A percentile compares a stretch with the other conserved stretches of the same genome.
Conservation (phyloP, 2,113 vertebrate genomes). For the Cyprinodon brontotheroides region DNA sequence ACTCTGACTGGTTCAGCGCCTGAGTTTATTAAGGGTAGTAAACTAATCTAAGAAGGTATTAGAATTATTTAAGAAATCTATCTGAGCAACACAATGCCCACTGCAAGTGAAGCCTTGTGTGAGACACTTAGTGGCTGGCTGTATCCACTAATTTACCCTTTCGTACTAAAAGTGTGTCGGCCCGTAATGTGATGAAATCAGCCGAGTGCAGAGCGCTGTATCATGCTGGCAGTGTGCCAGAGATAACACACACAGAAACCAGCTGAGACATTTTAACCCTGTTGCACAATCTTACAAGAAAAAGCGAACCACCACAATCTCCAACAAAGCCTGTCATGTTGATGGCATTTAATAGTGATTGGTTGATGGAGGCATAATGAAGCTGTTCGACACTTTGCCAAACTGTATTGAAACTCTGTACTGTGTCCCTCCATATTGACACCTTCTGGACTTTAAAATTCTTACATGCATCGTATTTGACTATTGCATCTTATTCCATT, state of each 20-base stretch:
- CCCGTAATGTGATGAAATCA: constrained; percentile 67
- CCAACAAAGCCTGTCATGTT: constrained; percentile 40
- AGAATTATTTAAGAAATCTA: constrained; percentile 34
- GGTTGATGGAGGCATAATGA: too few relatives aligned
- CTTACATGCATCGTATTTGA: too few relatives aligned
- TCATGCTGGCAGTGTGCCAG: constrained; percentile 64
- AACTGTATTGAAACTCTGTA: too few relatives aligned
- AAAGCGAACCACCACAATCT: constrained; percentile 61
- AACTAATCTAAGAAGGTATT: constrained; percentile 13
- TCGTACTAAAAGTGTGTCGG: constrained; percentile 49
- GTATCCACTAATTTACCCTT: constrained; percentile 63
- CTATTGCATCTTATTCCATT: constrained; percentile 41
- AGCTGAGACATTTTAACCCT: constrained; percentile 54
- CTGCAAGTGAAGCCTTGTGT: constrained; percentile 35
- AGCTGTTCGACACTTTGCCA: too few relatives aligned
- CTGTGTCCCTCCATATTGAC: too few relatives aligned
- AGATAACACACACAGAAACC: constrained; percentile 62
- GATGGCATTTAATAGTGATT: constrained; percentile 40
- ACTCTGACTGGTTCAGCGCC: background rate
- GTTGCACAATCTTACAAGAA: constrained; percentile 56
- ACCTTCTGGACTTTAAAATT: constrained; percentile 21
- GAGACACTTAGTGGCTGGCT: constrained; percentile 45
- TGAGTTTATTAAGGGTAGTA: constrained; percentile 7
- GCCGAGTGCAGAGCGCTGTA: constrained; percentile 60
- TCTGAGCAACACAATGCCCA: constrained; percentile 11